These are phyloP conservation scores for Drosophila pseudotalamancana DNA, from an alignment of 2,888 invertebrate species.

Conservation along the genomic window DNA sequence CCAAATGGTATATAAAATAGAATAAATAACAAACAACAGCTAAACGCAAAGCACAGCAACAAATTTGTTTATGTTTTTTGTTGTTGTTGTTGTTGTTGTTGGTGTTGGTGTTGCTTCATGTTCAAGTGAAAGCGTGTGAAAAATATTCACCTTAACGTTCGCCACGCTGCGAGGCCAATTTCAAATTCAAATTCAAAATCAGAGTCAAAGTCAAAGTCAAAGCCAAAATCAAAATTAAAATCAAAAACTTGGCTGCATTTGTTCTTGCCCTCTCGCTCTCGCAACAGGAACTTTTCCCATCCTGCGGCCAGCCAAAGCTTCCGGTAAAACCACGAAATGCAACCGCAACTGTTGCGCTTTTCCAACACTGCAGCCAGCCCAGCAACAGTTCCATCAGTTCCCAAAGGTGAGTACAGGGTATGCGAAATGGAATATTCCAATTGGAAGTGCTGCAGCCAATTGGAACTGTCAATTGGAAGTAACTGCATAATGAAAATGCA, in stretches of 20 bases:
- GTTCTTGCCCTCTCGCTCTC: conserved; percentile 2
- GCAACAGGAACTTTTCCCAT: conserved; percentile 22
- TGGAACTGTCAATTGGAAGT: no score
- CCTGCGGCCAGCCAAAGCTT: conserved; percentile 58
- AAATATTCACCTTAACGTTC: conserved; percentile 48
- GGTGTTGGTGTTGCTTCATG: conserved; percentile 12
- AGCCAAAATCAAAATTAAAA: conserved; percentile 16
- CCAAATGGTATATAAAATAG: background rate
- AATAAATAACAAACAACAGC: conserved; percentile 1
- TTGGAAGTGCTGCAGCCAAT: background rate
- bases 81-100: conserved; percentile 12
- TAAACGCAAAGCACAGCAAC: conserved; percentile 12
- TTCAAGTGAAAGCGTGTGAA: conserved; percentile 75
- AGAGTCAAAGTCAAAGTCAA: conserved; percentile 11
- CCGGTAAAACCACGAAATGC: conserved; percentile 48
- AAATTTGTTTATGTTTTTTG: conserved; percentile 41
- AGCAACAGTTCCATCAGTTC: background rate
- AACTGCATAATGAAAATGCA: no score
- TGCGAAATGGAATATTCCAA: background rate
- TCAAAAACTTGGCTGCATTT: conserved; percentile 27
- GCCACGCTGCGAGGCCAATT: conserved; percentile 31
- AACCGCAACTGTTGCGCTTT: conserved; percentile 56
- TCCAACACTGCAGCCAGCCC: conserved; percentile 4
- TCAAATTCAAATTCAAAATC: background rate
- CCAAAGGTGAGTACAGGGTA: conserved; percentile 12